phyloP scores from a whole-genome alignment of 30 jellyfish, hydroid and myxozoan genomes.

The Turritopsis dohrnii region DNA sequence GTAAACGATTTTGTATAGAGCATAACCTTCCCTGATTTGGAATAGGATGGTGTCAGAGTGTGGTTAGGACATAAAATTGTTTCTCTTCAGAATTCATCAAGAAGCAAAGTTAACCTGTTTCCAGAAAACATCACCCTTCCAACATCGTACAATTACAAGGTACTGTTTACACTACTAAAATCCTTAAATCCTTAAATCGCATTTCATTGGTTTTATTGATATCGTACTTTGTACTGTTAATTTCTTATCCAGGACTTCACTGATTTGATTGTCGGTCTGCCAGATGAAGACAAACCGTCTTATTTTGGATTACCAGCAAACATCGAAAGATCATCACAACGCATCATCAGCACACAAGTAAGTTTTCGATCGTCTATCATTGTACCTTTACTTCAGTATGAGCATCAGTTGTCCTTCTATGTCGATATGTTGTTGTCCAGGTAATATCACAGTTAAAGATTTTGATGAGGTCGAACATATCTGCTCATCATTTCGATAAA shows the following conservation, averaged over 20 bases:
- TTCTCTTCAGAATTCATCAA: constrained; percentile 46
- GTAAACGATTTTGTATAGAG: background rate
- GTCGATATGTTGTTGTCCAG: constrained; percentile 16
- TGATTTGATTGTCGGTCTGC: constrained; percentile 50
- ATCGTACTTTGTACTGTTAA: background rate
- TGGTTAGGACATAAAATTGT: background rate
- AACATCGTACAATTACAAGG: constrained; percentile 68
- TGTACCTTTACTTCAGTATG: background rate
- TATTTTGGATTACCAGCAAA: constrained; percentile 87
- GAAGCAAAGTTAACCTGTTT: constrained; percentile 47
- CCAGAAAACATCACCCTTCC: constrained; percentile 53
- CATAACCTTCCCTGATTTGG: background rate
- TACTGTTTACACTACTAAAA: background rate
- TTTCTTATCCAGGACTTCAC: constrained; percentile 50
- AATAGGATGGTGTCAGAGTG: background rate
- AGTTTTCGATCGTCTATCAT: background rate
- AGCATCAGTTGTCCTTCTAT: background rate
- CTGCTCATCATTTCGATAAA: constrained; percentile 79
- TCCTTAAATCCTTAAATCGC: background rate
- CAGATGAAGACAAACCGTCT: constrained; percentile 91
- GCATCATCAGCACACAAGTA: constrained; percentile 80
- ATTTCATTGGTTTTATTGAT: background rate
- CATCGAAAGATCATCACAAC: constrained; percentile 86
- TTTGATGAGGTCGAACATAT: constrained; percentile 79
- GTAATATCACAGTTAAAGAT: constrained; percentile 72